These are phyloP conservation scores for Epinephelus fuscoguttatus DNA, from an alignment of 2,113 vertebrate species.

Conservation along the genomic window DNA sequence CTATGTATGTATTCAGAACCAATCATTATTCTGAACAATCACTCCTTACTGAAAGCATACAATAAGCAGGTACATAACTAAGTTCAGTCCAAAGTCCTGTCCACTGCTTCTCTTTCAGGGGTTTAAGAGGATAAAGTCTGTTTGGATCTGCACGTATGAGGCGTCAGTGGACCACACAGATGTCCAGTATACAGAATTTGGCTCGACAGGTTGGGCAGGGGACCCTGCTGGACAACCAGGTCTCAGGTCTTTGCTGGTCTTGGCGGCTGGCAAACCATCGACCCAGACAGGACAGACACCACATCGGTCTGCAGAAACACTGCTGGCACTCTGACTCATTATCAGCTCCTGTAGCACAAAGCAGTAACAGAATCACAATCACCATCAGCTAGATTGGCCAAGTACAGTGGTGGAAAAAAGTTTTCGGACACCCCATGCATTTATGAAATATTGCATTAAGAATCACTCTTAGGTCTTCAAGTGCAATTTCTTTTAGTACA, in stretches of 20 bases:
- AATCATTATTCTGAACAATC: not conserved
- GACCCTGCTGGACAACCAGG: conserved; percentile 93
- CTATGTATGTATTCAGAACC: not conserved
- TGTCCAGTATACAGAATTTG: conserved; percentile 94
- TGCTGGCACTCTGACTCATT: conserved; percentile 88
- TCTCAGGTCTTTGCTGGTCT: conserved; percentile 93
- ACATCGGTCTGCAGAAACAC: conserved; percentile 97
- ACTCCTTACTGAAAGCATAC: not conserved
- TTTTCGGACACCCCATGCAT: too few species aligned
- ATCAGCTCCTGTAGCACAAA: conserved; percentile 45
- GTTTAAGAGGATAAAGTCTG: not conserved
- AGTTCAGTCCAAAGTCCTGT: not conserved
- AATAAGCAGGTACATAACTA: not conserved
- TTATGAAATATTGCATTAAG: too few species aligned
- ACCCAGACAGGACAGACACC: conserved; percentile 96
- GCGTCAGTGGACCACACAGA: conserved; percentile 87
- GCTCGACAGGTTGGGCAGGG: conserved; percentile 95
- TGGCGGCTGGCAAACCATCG: conserved; percentile 97
- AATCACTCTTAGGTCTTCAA: too few species aligned
- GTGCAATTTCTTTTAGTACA: too few species aligned
- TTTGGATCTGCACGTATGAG: not conserved
- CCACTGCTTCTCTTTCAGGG: not conserved
- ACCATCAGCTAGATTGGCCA: not conserved
- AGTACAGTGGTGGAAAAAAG: too few species aligned
- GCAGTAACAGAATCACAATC: not conserved